phyloP scores from a whole-genome alignment of 2,888 invertebrate genomes.

The Trachelus stipa region DNA sequence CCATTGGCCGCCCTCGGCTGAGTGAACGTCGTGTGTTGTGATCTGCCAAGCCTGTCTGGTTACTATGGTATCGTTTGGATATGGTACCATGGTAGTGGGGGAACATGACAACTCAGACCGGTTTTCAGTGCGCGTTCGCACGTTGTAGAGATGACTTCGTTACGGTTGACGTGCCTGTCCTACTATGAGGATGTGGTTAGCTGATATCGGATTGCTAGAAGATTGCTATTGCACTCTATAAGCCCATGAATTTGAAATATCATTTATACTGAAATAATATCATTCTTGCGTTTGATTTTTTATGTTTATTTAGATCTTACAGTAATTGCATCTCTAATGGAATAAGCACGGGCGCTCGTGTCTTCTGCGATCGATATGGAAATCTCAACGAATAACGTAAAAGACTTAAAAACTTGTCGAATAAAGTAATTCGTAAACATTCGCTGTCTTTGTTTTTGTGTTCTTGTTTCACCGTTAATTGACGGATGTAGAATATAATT shows the following conservation, averaged over 20 bases:
- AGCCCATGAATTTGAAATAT: background rate
- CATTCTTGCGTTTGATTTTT: background rate
- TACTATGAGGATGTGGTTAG: background rate
- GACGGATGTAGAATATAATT: constrained; percentile 42
- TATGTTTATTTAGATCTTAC: background rate
- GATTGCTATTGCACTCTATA: background rate
- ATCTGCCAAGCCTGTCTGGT: constrained; percentile 51
- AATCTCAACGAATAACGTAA: background rate
- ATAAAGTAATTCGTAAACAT: background rate
- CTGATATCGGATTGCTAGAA: background rate
- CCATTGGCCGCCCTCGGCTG: background rate
- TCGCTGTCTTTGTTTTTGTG: background rate
- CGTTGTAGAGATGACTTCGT: background rate
- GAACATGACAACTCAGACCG: constrained; percentile 9
- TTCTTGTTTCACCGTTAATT: constrained; percentile 39
- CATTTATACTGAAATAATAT: background rate
- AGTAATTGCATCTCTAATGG: background rate
- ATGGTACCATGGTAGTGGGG: constrained; percentile 12
- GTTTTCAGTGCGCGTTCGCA: constrained; percentile 11
- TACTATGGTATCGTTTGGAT: constrained; percentile 47
- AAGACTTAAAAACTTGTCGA: background rate
- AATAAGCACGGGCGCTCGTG: background rate
- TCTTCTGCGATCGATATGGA: background rate
- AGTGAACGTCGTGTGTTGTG: constrained; percentile 35
- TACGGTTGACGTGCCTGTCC: background rate